Conservation (phyloP, 2,888 invertebrate genomes). For the Phytoseiulus persimilis region DNA sequence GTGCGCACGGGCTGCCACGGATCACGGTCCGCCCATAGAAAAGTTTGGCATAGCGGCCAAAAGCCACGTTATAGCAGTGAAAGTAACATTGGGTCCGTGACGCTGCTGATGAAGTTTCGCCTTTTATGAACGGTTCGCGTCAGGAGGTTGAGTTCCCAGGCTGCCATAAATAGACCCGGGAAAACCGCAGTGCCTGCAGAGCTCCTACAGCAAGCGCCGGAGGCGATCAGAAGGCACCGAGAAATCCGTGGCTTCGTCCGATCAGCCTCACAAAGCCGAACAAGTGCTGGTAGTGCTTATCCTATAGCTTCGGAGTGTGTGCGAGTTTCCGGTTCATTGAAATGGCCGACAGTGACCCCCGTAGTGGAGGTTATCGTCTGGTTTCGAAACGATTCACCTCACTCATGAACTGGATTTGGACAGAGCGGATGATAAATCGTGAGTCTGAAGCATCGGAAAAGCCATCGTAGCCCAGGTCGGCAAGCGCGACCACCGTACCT, state of each 20-base stretch:
- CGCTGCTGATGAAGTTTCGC: background rate
- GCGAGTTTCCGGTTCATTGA: background rate
- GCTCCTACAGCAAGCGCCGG: background rate
- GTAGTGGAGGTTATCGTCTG: background rate
- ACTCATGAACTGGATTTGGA: slow-evolving; percentile 24
- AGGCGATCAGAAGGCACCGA: background rate
- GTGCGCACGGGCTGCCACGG: background rate
- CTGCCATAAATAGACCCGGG: background rate
- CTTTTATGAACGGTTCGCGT: background rate
- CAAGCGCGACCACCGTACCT: too few relatives aligned
- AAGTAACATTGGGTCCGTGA: background rate
- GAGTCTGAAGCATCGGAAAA: background rate
- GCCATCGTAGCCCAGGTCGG: too few relatives aligned
- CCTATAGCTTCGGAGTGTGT: background rate
- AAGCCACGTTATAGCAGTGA: background rate
- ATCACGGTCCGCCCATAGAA: background rate
- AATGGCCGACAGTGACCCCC: background rate
- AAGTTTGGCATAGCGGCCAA: background rate
- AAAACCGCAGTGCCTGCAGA: background rate
- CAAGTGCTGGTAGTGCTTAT: background rate
- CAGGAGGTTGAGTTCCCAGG: background rate
- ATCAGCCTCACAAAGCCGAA: background rate
- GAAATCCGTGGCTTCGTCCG: background rate
- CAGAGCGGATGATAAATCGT: background rate
- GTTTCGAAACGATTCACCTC: background rate